phyloP scores from a whole-genome alignment of 2,888 invertebrate species.

The Carabus problematicus region DNA sequence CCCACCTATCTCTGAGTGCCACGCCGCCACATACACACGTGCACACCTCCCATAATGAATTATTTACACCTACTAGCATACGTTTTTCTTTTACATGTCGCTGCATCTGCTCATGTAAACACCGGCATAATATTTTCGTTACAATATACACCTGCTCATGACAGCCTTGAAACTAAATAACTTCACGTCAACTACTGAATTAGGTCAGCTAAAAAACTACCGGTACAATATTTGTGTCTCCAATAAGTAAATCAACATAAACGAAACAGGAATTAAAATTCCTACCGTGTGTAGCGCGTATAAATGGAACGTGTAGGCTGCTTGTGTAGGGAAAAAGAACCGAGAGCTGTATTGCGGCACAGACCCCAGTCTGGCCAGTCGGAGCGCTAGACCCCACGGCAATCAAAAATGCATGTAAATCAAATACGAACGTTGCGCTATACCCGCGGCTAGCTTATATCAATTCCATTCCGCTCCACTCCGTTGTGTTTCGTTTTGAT shows the following conservation, averaged over 20 bases:
- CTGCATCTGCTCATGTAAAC: constrained; percentile 27
- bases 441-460: neutral
- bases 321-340: neutral
- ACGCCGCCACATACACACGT: neutral
- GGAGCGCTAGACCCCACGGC: constrained; percentile 5
- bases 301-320: constrained; percentile 4
- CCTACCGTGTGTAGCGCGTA: constrained; percentile 1
- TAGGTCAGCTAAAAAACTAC: constrained; percentile 24
- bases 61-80: constrained; percentile 28
- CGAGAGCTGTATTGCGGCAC: neutral
- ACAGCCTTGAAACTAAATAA: constrained; percentile 28
- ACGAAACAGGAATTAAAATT: constrained; percentile 29
- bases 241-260: constrained; percentile 31
- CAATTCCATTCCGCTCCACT: too few species aligned
- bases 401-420: constrained; percentile 18
- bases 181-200: constrained; percentile 29
- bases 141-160: constrained; percentile 19
- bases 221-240: constrained; percentile 9
- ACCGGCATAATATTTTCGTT: constrained; percentile 26
- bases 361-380: constrained; percentile 1
- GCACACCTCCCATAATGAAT: constrained; percentile 9
- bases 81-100: neutral
- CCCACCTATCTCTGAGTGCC: neutral
- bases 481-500: too few species aligned
- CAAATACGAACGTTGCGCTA: constrained; percentile 8